Evolutionary conservation across 2,797 vertebrate species (phyloP), one percentile per base, ranked within the genome.

Genomic region (Phataginus tricuspis): DNA sequence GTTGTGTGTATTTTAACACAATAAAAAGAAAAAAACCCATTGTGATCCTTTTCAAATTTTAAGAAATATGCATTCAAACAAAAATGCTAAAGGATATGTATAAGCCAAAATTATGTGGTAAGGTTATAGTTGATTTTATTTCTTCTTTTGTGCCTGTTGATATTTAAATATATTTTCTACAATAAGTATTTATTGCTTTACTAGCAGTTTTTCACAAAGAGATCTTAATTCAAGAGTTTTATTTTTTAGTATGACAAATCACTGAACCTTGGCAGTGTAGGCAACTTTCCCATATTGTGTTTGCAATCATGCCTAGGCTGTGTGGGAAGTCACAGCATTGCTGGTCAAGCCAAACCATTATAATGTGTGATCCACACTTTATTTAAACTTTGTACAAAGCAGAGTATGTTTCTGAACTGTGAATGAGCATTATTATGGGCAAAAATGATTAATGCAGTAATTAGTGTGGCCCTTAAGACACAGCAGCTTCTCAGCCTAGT

Each of bases 51-150:
- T 93, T 69, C 57, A 61, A 92, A 66, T 85, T 85, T 86, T 59
- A 66, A 29, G 64, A 53, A 86, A 64, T 69, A 80, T 29, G 23
- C 31, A 25, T 72, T 86, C 23, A 77, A 55, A 53, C 39, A 69
- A 63, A 94, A 84, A 87, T 74, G n/a, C n/a, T 77, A 49, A 90
- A 77, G n/a, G 68, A 61, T 88, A 89, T 75, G 8, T 37, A 79
- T 86, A 72, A 89, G 21, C 14, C 68, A 82, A 89, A 93, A 63
- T 77, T 77, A 59, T 18, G 12, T 71, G 42, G 53, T 84, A 93
- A 80, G 16, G 4, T 75, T 85, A 69, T 45, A 72, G 9, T 18
- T 89, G 45, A 55, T 91, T 94, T 92, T 79, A 57, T 87, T 69
- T 75, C 31, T 90, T 63, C 53, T 71, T 53, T 71, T 57, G 51